Base-by-base conservation (phyloP, 2,797 vertebrate genomes). In the Neosilurus mollespiculum region DNA sequence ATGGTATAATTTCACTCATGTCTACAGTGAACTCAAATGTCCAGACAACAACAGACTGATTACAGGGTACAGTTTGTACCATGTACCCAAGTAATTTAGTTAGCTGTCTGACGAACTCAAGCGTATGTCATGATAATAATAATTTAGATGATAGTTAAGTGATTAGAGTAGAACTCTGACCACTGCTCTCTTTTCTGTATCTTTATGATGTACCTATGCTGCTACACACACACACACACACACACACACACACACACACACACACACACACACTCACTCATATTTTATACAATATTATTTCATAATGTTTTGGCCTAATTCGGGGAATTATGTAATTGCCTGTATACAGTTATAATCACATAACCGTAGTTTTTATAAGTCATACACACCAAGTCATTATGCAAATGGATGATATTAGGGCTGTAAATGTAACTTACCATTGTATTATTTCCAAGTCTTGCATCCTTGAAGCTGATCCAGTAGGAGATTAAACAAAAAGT, bases 81-180 rank as follows among this genome's bases (percentile, higher is more conserved):
- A 67, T 85, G 76, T 51, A 80, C 75, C 43, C n/a, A 67, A 22
- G 76, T 20, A 61, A 73, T 85, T 51, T 79, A 75, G 18, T 75
- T 73, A 73, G 61, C 67, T 59, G 64, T 77, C 59, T 78, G 73
- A 78, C 61, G 69, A 73, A 66, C 58, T 76, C 66, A 69, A 56
- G 78, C 24, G 34, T 30, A 76, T 26, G 78, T 53, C 22, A 62
- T 54, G 71, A 84, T 82, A 80, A 81, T 83, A 73, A 85, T 85
- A 56, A 81, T 71, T 67, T 79, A 72, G 9, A 82, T 77, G 49
- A 81, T 12, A 56, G 37, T 61, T 81, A 59, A 58, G 49, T 73
- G 76, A 84, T 87, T 83, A 84, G 72, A 83, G 26, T 67, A 5
- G 56, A 83, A 83, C 54, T 84, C 73, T 65, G 81, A 85, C 73